Conservation (phyloP, 2,113 vertebrate species). For the Gadus chalcogrammus region DNA sequence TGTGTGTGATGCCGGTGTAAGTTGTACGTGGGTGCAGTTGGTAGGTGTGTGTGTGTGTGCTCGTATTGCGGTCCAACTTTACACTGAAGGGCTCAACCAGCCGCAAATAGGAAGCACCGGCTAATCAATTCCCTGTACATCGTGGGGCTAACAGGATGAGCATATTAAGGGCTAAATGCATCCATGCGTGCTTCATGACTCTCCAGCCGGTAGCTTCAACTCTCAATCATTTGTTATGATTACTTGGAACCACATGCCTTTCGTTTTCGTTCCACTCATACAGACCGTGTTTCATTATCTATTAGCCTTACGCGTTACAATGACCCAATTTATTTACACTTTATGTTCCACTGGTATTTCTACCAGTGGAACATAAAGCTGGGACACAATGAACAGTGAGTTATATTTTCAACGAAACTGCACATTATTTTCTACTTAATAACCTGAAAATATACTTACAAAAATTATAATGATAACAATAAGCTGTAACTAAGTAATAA, state of each 20-base stretch:
- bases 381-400: too few species aligned
- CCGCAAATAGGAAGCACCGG: slow-evolving; percentile 44
- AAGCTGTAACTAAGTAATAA: too few species aligned
- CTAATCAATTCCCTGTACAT: slow-evolving; percentile 41
- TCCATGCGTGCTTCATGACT: slow-evolving; percentile 36
- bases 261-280: slow-evolving; percentile 40
- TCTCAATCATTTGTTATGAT: slow-evolving; percentile 32
- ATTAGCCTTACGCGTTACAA: background rate
- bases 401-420: too few species aligned
- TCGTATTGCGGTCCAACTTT: slow-evolving; percentile 16
- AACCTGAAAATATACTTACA: too few species aligned
- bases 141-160: slow-evolving; percentile 61
- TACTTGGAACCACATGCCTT: background rate
- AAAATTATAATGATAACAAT: too few species aligned
- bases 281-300: slow-evolving; percentile 5
- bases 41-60: background rate
- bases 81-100: slow-evolving; percentile 26
- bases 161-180: slow-evolving; percentile 15
- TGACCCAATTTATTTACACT: background rate
- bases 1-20: background rate
- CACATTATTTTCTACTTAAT: too few species aligned
- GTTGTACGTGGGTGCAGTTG: background rate
- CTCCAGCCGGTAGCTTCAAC: slow-evolving; percentile 30
- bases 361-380: too few species aligned
- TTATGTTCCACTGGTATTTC: too few species aligned